Percentiles rank a stretch among this genome's conserved stretches.
These are phyloP conservation scores for Coranthus polyacanthus DNA, from an alignment of 2,797 vertebrate species.

Conservation along the genomic window DNA sequence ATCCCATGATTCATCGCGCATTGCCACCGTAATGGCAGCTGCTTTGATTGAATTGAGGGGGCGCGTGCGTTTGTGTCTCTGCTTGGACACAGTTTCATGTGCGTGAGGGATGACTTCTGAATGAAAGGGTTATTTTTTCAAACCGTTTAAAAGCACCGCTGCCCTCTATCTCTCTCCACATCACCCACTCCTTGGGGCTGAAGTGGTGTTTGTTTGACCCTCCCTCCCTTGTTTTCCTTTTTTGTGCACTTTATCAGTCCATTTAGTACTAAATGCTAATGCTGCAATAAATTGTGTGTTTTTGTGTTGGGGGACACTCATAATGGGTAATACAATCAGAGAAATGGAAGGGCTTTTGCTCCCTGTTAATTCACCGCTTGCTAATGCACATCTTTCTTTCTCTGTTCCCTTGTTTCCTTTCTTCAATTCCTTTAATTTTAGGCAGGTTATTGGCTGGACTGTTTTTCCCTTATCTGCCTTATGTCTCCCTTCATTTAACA, in stretches of 20 bases:
- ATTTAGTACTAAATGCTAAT: conserved; percentile 65
- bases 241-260: conserved; percentile 53
- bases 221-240: conserved; percentile 31
- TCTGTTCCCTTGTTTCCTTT: conserved; percentile 15
- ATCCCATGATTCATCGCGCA: conserved; percentile 73
- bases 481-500: background rate
- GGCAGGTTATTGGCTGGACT: conserved; percentile 11
- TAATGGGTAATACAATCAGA: conserved; percentile 68
- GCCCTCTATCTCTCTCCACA: conserved; percentile 31
- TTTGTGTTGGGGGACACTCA: conserved; percentile 44
- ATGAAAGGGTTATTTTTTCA: conserved; percentile 71
- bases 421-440: conserved; percentile 21
- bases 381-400: conserved; percentile 54
- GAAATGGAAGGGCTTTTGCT: conserved; percentile 62
- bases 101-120: conserved; percentile 69
- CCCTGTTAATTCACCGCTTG: conserved; percentile 58
- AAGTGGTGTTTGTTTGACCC: conserved; percentile 55
- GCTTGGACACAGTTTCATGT: conserved; percentile 65
- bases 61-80: conserved; percentile 56
- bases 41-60: conserved; percentile 76
- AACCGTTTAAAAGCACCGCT: conserved; percentile 66
- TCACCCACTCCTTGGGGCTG: conserved; percentile 48
- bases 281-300: conserved; percentile 55
- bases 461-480: background rate
- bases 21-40: conserved; percentile 70